A percentile compares a stretch with the other conserved stretches of the same genome.
These are phyloP conservation scores for Piprites chloris DNA, from an alignment of 2,113 vertebrate species.

Conservation along the genomic window DNA sequence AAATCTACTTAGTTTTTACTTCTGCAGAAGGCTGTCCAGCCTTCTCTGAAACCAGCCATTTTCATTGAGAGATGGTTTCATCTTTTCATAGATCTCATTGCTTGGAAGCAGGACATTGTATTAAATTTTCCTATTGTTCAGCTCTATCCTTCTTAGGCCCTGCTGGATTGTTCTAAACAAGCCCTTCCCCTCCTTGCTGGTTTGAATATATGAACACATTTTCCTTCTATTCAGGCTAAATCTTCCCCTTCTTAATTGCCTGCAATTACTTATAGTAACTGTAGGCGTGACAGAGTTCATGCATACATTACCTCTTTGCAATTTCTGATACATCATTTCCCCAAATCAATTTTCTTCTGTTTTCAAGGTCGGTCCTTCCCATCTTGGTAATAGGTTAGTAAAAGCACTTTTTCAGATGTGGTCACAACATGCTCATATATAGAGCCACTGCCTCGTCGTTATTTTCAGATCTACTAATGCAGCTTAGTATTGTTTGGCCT, in stretches of 20 bases:
- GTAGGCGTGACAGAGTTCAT: constrained; percentile 18
- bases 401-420: constrained; percentile 18
- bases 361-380: background rate
- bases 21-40: background rate
- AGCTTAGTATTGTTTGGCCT: constrained; percentile 26
- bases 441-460: background rate
- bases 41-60: background rate
- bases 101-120: background rate
- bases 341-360: constrained; percentile 22
- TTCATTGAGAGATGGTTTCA: background rate
- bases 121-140: constrained; percentile 21
- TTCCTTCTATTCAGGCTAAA: constrained; percentile 11
- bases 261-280: constrained; percentile 33
- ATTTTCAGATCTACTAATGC: constrained; percentile 5
- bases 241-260: constrained; percentile 32
- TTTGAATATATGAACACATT: constrained; percentile 21
- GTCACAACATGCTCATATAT: background rate
- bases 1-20: background rate
- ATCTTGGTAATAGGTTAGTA: constrained; percentile 5
- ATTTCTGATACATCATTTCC: constrained; percentile 23
- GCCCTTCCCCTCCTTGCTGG: background rate
- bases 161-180: constrained; percentile 1
- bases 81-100: constrained; percentile 8
- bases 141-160: background rate
- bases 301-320: constrained; percentile 13